These are phyloP conservation scores for Myoxocephalus aenaeus DNA, from an alignment of 2,797 vertebrate species.

Conservation along the genomic window DNA sequence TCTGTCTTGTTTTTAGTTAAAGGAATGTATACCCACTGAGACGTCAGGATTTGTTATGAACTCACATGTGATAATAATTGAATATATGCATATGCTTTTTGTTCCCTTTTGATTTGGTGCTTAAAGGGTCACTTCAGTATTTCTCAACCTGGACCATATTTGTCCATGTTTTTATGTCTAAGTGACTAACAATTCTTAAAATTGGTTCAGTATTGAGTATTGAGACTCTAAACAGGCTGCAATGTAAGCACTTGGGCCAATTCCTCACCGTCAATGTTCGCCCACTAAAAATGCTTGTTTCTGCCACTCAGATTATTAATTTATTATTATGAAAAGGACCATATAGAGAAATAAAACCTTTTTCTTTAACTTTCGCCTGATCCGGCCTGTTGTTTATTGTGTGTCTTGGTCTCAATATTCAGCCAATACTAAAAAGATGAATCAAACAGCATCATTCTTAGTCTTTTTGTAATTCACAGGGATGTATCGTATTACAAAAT, in stretches of 20 bases:
- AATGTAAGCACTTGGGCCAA: neutral
- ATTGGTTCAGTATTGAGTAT: neutral
- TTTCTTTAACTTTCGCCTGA: neutral
- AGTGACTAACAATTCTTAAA: neutral
- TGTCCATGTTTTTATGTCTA: neutral
- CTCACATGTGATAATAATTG: neutral
- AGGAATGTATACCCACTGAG: conserved; percentile 4
- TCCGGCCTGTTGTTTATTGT: neutral
- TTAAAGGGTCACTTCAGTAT: neutral
- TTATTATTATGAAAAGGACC: neutral
- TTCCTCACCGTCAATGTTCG: neutral
- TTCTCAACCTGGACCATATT: neutral
- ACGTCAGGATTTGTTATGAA: conserved; percentile 15
- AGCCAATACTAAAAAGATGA: neutral
- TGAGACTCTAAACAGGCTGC: neutral
- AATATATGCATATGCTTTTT: neutral
- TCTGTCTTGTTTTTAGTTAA: neutral
- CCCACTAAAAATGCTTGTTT: neutral
- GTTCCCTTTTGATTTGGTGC: neutral
- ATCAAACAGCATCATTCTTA: neutral
- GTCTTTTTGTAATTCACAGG: neutral
- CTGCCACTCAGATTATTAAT: too few species aligned
- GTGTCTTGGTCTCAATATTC: too few species aligned
- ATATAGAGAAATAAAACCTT: neutral
- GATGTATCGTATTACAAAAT: neutral